Evolutionary conservation across 2,888 invertebrate species (phyloP), one percentile per base, ranked within the genome.

Genomic region (Cosmia trapezina): DNA sequence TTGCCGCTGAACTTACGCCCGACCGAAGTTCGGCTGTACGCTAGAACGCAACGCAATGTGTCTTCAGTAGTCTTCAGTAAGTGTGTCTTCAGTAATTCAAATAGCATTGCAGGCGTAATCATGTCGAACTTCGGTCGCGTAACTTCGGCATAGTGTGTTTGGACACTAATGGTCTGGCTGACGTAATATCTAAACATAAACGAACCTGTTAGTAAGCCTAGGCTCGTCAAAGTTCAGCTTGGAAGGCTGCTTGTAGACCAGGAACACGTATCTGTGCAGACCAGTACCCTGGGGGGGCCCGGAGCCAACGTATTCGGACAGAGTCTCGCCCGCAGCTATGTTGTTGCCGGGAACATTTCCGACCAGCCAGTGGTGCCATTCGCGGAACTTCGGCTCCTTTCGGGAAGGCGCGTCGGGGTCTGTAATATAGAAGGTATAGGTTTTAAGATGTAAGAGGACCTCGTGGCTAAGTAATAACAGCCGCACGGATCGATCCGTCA

Each of bases 401-500:
- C 99, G 97, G 83, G 98, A 98, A 0, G 99, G 99, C 12, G 99
- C 99, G 96, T 99, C 99, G 0, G 99, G 99, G 96, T 99, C 99
- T 96, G 92, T 4, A 75, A 79, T 45, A 2, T 9, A 49, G 12
- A 56, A 53, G 4, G 8, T n/a, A 17, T 4, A 6, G 5, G 4
- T 60, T 60, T n/a, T 11, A 12, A 33, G 19, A 33, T 33, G 19
- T 33, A 6, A 28, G 28, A n/a, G n/a, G n/a, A n/a, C n/a, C n/a
- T n/a, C n/a, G n/a, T n/a, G n/a, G n/a, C n/a, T n/a, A n/a, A n/a
- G n/a, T n/a, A n/a, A n/a, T n/a, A n/a, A n/a, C n/a, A n/a, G n/a
- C n/a, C n/a, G n/a, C n/a, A n/a, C n/a, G n/a, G n/a, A n/a, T n/a
- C n/a, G n/a, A n/a, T n/a, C n/a, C n/a, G n/a, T n/a, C n/a, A n/a